Percentiles rank a stretch among this genome's conserved stretches.
phyloP scores from a whole-genome alignment of 1,140 invertebrate species.

The Phenacoccus solenopsis region DNA sequence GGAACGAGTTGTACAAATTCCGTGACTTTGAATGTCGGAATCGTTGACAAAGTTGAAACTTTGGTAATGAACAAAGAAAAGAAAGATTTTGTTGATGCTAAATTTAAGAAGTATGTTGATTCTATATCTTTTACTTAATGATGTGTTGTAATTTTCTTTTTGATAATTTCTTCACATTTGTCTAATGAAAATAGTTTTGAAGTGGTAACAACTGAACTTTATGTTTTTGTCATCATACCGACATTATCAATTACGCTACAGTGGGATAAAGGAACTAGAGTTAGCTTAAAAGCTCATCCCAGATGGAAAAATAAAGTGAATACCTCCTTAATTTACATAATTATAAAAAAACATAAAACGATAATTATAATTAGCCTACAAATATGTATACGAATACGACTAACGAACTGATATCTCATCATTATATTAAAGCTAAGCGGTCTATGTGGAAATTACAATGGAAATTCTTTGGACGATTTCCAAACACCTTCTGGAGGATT shows the following conservation, averaged over 20 bases:
- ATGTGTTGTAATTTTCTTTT: no score
- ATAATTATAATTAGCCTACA: no score
- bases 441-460: slow-evolving; percentile 83
- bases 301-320: slow-evolving; percentile 57
- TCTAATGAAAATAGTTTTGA: slow-evolving; percentile 38
- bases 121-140: no score
- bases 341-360: no score
- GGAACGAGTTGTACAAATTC: slow-evolving; percentile 80
- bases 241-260: slow-evolving; percentile 63
- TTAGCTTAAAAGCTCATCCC: slow-evolving; percentile 61
- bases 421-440: slow-evolving; percentile 49
- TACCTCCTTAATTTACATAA: background rate
- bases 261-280: slow-evolving; percentile 73
- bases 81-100: background rate
- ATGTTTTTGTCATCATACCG: slow-evolving; percentile 63
- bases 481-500: slow-evolving; percentile 60
- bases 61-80: slow-evolving; percentile 30
- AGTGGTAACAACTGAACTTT: slow-evolving; percentile 50
- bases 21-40: slow-evolving; percentile 47
- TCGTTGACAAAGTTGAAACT: slow-evolving; percentile 42
- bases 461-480: slow-evolving; percentile 68
- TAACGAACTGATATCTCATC: background rate
- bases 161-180: slow-evolving; percentile 13
- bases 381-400: no score
- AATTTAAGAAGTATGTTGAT: no score